These are phyloP conservation scores for Cottoperca gobio DNA, from an alignment of 2,797 vertebrate genomes.

Conservation along the genomic window DNA sequence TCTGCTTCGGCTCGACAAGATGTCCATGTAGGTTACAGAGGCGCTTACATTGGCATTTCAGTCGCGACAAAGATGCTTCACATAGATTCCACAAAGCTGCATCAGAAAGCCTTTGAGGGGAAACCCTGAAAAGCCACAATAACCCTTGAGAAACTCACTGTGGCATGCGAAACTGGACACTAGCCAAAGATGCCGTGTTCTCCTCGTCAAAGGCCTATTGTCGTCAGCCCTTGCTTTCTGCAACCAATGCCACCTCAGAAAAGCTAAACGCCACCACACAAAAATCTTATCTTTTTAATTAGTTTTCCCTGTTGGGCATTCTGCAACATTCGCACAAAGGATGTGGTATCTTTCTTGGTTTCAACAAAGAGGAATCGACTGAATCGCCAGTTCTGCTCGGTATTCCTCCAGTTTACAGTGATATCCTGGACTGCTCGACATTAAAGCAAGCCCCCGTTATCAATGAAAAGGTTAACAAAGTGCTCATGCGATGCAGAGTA, in stretches of 20 bases:
- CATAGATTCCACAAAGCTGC: slow-evolving; percentile 64
- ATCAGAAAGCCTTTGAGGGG: slow-evolving; percentile 69
- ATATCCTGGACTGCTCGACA: slow-evolving; percentile 31
- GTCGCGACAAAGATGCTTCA: slow-evolving; percentile 73
- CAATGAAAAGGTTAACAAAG: slow-evolving; percentile 52
- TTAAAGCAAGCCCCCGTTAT: slow-evolving; percentile 26
- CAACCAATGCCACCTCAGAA: slow-evolving; percentile 70
- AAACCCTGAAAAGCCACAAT: slow-evolving; percentile 81
- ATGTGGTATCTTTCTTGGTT: slow-evolving; percentile 30
- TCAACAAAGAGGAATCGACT: slow-evolving; percentile 35
- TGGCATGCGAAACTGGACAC: slow-evolving; percentile 78
- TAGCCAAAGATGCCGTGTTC: slow-evolving; percentile 82
- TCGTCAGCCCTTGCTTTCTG: slow-evolving; percentile 70
- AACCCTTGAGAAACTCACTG: slow-evolving; percentile 77
- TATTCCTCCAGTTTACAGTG: slow-evolving; percentile 30
- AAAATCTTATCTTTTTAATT: slow-evolving; percentile 84
- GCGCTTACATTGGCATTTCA: slow-evolving; percentile 68
- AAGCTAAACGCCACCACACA: slow-evolving; percentile 49
- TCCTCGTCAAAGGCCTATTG: slow-evolving; percentile 81
- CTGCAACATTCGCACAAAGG: slow-evolving; percentile 72
- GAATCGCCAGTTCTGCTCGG: slow-evolving; percentile 40
- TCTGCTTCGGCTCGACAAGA: neutral
- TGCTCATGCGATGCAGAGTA: slow-evolving; percentile 10
- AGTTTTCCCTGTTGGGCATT: slow-evolving; percentile 67
- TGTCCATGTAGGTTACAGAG: slow-evolving; percentile 36